Evolutionary conservation across 2,797 vertebrate genomes (phyloP).

Genomic region (Eupleurogrammus muticus): DNA sequence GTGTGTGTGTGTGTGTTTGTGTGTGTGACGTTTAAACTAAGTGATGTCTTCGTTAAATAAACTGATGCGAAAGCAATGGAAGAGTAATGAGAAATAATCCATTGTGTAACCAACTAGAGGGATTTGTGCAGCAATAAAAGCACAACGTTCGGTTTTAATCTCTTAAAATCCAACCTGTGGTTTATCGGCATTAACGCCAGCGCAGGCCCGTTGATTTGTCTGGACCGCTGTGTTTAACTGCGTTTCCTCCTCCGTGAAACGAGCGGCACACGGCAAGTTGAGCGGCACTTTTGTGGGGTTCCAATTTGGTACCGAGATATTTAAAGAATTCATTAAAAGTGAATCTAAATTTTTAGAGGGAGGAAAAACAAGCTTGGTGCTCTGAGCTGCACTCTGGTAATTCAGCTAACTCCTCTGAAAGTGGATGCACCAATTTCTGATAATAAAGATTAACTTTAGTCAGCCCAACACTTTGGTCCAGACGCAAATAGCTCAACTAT

Average conservation of each 20-base stretch:
- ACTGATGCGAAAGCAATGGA: conserved; percentile 33
- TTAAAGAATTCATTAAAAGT: conserved; percentile 70
- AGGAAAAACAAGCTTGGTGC: conserved; percentile 56
- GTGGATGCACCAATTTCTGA: background rate
- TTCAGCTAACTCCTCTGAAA: too few relatives aligned
- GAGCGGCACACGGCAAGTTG: conserved; percentile 42
- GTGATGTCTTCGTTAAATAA: conserved; percentile 32
- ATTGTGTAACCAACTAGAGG: conserved; percentile 21
- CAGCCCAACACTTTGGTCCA: too few relatives aligned
- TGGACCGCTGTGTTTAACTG: conserved; percentile 35
- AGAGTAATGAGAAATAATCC: conserved; percentile 32
- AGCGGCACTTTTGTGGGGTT: conserved; percentile 67
- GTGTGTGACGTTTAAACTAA: conserved; percentile 6
- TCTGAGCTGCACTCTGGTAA: too few relatives aligned
- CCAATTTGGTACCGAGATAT: conserved; percentile 61
- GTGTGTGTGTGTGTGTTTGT: background rate
- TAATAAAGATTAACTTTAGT: too few relatives aligned
- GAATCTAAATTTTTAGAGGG: conserved; percentile 31
- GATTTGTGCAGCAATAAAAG: conserved; percentile 45
- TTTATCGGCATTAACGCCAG: conserved; percentile 58
- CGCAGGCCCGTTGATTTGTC: conserved; percentile 45
- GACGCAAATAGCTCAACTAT: too few relatives aligned
- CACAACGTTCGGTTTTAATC: conserved; percentile 58
- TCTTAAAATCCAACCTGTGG: conserved; percentile 58
- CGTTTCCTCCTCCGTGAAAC: conserved; percentile 51